Conservation (phyloP, 2,888 invertebrate species). For the Cistogaster globosa region DNA sequence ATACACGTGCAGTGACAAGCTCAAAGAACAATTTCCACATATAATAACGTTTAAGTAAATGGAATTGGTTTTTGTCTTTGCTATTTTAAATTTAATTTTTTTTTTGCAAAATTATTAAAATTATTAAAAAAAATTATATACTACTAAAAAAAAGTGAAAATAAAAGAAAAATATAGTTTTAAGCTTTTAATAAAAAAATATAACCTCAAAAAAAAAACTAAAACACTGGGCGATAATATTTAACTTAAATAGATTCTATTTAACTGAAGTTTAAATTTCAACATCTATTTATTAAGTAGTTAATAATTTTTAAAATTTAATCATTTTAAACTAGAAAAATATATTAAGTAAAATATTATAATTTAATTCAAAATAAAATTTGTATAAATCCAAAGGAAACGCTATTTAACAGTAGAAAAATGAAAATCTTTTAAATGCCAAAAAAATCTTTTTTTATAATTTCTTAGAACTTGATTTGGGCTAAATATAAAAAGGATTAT, state of each 20-base stretch:
- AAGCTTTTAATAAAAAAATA: not conserved
- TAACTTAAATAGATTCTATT: constrained; percentile 2
- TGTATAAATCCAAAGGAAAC: no score
- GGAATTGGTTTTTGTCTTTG: not conserved
- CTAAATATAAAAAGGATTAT: no score
- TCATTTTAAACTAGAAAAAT: constrained; percentile 2
- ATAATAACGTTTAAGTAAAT: no score
- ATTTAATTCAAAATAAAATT: constrained; percentile 6
- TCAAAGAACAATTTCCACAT: no score
- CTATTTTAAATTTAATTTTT: not conserved
- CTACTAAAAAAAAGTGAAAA: not conserved
- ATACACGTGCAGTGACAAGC: no score
- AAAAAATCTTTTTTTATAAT: no score
- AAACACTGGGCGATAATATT: not conserved
- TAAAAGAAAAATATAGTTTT: constrained; percentile 6
- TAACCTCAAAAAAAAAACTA: constrained; percentile 4
- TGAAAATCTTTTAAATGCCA: no score
- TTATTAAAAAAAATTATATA: not conserved
- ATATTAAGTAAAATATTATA: not conserved
- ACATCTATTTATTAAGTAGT: constrained; percentile 27
- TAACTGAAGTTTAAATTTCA: no score
- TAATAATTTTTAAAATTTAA: constrained; percentile 35
- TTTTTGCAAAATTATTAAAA: no score
- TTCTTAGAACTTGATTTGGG: no score
- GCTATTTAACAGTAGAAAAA: no score